Conservation (phyloP, 2,888 invertebrate species). For the Zaprionus bogoriensis region DNA sequence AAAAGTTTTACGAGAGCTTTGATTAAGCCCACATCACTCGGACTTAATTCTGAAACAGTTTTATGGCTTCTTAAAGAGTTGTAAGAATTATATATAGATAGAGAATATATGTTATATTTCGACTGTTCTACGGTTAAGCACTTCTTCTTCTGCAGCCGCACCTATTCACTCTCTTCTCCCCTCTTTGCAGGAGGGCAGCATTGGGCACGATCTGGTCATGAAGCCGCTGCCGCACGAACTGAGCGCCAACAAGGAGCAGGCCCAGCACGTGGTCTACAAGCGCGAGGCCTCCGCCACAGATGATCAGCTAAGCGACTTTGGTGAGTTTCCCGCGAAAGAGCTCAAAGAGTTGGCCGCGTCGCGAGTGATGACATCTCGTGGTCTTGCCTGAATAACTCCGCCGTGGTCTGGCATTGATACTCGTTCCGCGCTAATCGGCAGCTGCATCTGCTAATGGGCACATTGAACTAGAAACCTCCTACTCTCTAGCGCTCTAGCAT, state of each 20-base stretch:
- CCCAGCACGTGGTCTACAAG: slow-evolving; percentile 91
- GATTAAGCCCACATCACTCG: neutral
- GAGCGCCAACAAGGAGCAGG: slow-evolving; percentile 82
- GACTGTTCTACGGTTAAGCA: no score
- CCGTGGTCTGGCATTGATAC: slow-evolving; percentile 32
- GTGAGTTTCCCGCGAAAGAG: slow-evolving; percentile 84
- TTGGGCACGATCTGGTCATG: slow-evolving; percentile 94
- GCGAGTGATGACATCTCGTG: slow-evolving; percentile 6
- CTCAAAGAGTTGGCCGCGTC: slow-evolving; percentile 1
- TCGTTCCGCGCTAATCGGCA: slow-evolving; percentile 20
- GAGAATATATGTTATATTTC: no score
- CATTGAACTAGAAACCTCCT: slow-evolving; percentile 71
- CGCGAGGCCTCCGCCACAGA: slow-evolving; percentile 82
- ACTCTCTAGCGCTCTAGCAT: slow-evolving; percentile 33
- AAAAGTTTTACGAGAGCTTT: neutral
- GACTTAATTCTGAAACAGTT: neutral
- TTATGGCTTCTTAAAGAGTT: neutral
- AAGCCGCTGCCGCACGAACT: slow-evolving; percentile 91
- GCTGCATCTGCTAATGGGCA: slow-evolving; percentile 57
- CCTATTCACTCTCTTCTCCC: slow-evolving; percentile 13
- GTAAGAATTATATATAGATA: neutral
- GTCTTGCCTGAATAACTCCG: neutral
- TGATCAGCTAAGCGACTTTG: slow-evolving; percentile 91
- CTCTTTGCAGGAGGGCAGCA: slow-evolving; percentile 91
- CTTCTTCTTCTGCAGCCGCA: neutral